Base-by-base conservation (phyloP, 2,113 vertebrate species). In the Pantherophis guttatus region DNA sequence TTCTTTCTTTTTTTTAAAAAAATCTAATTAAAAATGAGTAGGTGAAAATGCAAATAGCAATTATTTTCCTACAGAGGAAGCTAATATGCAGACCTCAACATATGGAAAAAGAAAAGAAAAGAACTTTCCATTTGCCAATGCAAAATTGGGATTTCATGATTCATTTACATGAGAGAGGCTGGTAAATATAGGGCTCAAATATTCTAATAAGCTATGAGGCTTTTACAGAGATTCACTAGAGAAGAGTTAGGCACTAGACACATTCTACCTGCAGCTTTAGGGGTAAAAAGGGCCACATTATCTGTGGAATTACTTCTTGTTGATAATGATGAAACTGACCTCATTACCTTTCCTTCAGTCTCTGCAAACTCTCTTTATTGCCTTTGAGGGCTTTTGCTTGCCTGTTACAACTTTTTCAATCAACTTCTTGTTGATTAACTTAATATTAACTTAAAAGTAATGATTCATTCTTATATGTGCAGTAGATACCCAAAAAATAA, bases 401-500 rank as follows among this genome's bases (percentile, higher is more conserved):
- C 65, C 39, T 1, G 2, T 53, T 94, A 39, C 85, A 88, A 93
- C 50, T 65, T 86, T 94, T 95, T 94, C 90, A 92, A 89, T 90
- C 88, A 94, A 95, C 75, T 92, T 95, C 65, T 81, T 96, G 62
- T 70, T 70, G 62, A n/a, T 96, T 94, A 91, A 87, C 55, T 15
- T 87, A 95, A 94, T 90, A 87, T 8, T 62, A 93, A 92, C 9
- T 81, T 94, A 5, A 1, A 94, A 95, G 91, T 21, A 93, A 92
- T 87, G 91, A 87, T 23, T 93, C 92, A 52, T 81, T 65, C 50
- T 91, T 50, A 10, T 48, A 90, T 54, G 88, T 70, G 11, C 29
- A 70, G 12, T 57, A 91, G 7, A 55, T 86, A 59, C 90, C 88
- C 90, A 93, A 95, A 94, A 93, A 55, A 65, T 92, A 93, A 90